Base-by-base conservation (phyloP, 2,888 invertebrate species). In the Belgica antarctica region DNA sequence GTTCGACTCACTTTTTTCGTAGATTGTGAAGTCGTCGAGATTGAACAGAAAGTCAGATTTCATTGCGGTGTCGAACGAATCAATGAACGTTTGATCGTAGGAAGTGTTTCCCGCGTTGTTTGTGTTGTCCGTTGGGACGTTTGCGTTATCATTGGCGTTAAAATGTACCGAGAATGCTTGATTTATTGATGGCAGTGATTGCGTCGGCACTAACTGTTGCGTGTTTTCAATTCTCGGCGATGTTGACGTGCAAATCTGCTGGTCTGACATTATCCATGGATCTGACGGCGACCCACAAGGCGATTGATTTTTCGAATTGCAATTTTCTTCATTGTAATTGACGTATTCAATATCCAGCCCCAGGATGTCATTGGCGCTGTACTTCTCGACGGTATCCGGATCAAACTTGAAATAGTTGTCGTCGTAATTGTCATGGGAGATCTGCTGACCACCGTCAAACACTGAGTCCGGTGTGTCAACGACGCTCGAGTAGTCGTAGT, bases 281-380 rank as follows among this genome's bases (percentile, higher is more conserved):
- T 80, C 80, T 28, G 77, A 76, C 2, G 80, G 80, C 24, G 80
- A 79, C 2, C 80, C 78, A 72, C 80, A 80, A 1, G 80, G 80
- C 8, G 80, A 80, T 73, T 80, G 80, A 73, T 79, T 78, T 73
- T 80, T 80, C 57, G 80, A 80, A 75, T 80, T 80, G 72, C 80
- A 80, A 76, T 80, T 80, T 72, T 80, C 78, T 74, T 80, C 80
- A 71, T 80, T 77, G 73, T 80, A 80, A 75, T 80, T 80, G 72
- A 79, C 79, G 73, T 80, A 80, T 73, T 80, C 79, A 70, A 77
- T 77, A 72, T 79, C 78, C 61, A 79, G 73, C 72, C 77, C 76
- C 36, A 76, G 72, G 25, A 71, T 24, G 19, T 71, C 61, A n/a
- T 36, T 22, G 41, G 15, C 70, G 10, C 15, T 34, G 10, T 80